phyloP scores from a whole-genome alignment of 2,888 invertebrate species.

The Resseliella maxima region DNA sequence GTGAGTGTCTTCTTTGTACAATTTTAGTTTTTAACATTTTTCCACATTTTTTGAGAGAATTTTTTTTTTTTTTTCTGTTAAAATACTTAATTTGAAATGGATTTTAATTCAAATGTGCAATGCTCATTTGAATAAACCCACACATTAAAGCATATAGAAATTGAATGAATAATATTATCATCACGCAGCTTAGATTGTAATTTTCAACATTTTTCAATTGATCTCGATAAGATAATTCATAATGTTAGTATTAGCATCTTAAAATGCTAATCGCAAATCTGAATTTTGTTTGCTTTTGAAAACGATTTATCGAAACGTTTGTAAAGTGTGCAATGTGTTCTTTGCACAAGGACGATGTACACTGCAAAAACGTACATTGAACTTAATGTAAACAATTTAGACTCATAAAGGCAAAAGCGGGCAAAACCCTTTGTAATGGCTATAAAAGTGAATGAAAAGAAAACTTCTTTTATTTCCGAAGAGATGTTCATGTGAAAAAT shows the following conservation, averaged over 20 bases:
- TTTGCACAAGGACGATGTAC: too few species aligned
- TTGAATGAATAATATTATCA: not conserved
- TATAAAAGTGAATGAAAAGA: too few species aligned
- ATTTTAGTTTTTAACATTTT: not conserved
- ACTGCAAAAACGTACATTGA: too few species aligned
- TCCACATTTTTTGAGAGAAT: not conserved
- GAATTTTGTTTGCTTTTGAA: not conserved
- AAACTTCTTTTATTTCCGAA: too few species aligned
- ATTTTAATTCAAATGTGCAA: constrained; percentile 7
- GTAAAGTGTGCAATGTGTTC: too few species aligned
- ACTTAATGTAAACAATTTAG: too few species aligned
- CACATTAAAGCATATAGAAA: not conserved
- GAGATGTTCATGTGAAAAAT: too few species aligned
- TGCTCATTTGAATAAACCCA: not conserved
- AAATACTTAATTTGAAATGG: not conserved
- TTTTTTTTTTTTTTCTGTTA: not conserved
- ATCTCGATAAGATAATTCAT: constrained; percentile 54
- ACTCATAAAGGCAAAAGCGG: too few species aligned
- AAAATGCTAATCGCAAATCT: not conserved
- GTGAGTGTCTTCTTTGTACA: constrained; percentile 76
- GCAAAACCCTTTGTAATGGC: too few species aligned
- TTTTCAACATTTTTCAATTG: constrained; percentile 55
- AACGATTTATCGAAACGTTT: not conserved
- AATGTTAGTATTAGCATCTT: not conserved
- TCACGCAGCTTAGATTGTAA: constrained; percentile 56